Evolutionary conservation across 2,797 vertebrate genomes (phyloP).

Genomic region (Hippoglossus hippoglossus): DNA sequence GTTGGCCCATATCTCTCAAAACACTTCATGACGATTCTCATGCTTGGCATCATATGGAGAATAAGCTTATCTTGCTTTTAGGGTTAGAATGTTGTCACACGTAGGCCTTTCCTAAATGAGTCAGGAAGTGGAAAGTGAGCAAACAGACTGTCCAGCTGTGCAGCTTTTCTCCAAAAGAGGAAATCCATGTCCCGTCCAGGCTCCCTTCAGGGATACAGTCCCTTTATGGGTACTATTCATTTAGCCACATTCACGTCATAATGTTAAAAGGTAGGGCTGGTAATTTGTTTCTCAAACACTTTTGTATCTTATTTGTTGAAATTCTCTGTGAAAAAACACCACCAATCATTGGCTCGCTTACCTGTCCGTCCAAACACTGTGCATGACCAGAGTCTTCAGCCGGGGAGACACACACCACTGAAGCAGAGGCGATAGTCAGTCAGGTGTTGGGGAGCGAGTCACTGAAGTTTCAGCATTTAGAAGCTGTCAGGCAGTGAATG

Average conservation of each 20-base stretch:
- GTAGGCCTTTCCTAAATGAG: constrained; percentile 22
- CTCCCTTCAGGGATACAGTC: background rate
- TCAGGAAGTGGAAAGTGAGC: constrained; percentile 12
- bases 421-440: no score
- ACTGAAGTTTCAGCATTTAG: no score
- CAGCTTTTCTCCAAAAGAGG: constrained; percentile 2
- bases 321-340: no score
- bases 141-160: background rate
- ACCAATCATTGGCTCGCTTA: no score
- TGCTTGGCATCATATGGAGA: constrained; percentile 24
- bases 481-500: no score
- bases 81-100: constrained; percentile 24
- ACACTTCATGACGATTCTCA: background rate
- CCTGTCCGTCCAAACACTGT: no score
- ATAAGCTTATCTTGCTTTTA: constrained; percentile 45
- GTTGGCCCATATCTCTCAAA: constrained; percentile 11
- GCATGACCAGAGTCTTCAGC: no score
- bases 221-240: background rate
- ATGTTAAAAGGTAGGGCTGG: background rate
- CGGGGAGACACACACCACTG: no score
- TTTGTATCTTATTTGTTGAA: no score
- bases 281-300: no score
- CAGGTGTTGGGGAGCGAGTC: no score
- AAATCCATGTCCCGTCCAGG: background rate
- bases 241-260: background rate